Conservation (phyloP, 2,797 vertebrate species). For the Enteromius viviparus region DNA sequence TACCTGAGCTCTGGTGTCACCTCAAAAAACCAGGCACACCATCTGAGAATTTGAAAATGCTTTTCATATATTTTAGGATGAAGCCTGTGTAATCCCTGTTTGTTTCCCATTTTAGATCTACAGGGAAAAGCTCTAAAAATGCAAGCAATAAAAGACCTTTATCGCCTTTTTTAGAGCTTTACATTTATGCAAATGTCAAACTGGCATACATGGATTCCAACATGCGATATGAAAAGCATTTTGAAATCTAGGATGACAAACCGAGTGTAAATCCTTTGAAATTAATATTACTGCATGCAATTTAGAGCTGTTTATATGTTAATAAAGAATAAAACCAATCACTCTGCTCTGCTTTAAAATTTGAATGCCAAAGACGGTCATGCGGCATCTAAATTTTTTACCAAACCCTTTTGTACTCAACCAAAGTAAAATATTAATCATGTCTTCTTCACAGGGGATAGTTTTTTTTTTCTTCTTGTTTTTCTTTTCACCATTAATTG, state of each 20-base stretch:
- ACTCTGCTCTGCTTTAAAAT: slow-evolving; percentile 65
- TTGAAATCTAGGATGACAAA: slow-evolving; percentile 6
- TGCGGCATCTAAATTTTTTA: slow-evolving; percentile 82
- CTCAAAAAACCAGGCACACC: neutral
- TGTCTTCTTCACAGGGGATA: slow-evolving; percentile 72
- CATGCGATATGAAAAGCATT: neutral
- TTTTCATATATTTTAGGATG: neutral
- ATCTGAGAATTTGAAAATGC: slow-evolving; percentile 14
- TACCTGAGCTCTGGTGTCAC: slow-evolving; percentile 5
- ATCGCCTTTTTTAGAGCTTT: neutral
- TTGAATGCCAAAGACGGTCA: slow-evolving; percentile 77
- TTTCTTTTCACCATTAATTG: slow-evolving; percentile 77
- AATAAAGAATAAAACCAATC: slow-evolving; percentile 63
- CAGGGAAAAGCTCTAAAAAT: neutral
- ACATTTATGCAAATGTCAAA: slow-evolving; percentile 13
- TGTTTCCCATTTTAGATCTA: neutral
- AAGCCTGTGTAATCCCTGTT: slow-evolving; percentile 2
- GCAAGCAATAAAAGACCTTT: neutral
- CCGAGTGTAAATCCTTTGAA: neutral
- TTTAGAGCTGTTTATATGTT: slow-evolving; percentile 43
- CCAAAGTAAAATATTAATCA: slow-evolving; percentile 87
- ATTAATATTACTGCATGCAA: neutral
- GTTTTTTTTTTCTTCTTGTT: slow-evolving; percentile 59
- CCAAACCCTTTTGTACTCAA: slow-evolving; percentile 82
- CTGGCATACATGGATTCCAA: neutral